Evolutionary conservation across 2,113 vertebrate genomes (phyloP).

Genomic region (Paramisgurnus dabryanus): DNA sequence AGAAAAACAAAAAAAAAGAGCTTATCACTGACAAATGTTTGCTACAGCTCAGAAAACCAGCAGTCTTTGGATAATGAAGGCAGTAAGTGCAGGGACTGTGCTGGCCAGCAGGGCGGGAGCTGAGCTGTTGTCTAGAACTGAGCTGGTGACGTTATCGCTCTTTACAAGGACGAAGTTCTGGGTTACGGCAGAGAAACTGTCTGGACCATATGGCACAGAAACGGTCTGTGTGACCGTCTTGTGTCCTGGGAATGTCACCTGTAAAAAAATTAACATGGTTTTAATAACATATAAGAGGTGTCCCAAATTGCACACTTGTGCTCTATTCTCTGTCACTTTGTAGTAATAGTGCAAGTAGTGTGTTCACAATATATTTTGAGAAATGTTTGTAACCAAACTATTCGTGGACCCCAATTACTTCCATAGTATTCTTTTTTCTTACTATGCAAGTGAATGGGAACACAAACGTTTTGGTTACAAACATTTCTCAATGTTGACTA

Average conservation of each 20-base stretch:
- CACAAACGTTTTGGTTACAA: too few species aligned
- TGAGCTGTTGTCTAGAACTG: background rate
- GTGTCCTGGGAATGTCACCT: conserved; percentile 45
- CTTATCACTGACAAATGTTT: background rate
- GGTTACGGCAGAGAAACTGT: conserved; percentile 28
- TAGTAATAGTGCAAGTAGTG: too few species aligned
- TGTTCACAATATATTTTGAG: too few species aligned
- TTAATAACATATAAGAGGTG: background rate
- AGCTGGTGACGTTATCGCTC: background rate
- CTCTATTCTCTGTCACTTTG: too few species aligned
- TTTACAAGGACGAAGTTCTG: conserved; percentile 38
- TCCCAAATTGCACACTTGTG: too few species aligned
- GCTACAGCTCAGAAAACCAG: conserved; percentile 6
- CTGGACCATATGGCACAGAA: conserved; percentile 37
- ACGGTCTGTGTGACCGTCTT: background rate
- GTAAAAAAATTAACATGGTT: background rate
- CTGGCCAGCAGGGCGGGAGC: conserved; percentile 8
- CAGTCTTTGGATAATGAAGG: conserved; percentile 30
- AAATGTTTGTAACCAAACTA: too few species aligned
- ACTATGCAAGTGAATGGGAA: too few species aligned
- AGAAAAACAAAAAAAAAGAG: background rate
- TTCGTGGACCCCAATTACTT: too few species aligned
- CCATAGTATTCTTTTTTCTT: too few species aligned
- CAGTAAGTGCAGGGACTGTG: conserved; percentile 3
- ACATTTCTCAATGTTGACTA: too few species aligned